Conservation (phyloP, 2,888 invertebrate species). For the Zhengitettix transpicula region DNA sequence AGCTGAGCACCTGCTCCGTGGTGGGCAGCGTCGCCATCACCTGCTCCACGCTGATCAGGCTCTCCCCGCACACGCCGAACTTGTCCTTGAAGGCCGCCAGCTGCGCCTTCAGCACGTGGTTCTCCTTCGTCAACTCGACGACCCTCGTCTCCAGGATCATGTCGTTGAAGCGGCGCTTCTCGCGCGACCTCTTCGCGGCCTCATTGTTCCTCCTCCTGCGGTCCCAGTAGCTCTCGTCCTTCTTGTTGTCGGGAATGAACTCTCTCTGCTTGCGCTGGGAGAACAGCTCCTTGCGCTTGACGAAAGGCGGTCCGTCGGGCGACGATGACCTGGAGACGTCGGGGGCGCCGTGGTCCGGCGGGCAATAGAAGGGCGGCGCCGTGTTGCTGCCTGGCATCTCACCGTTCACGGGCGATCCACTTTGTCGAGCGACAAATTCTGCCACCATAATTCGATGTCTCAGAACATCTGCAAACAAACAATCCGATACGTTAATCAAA, state of each 20-base stretch:
- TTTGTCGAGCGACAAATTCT: constrained; percentile 63
- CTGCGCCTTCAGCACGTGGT: constrained; percentile 84
- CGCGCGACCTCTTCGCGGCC: constrained; percentile 90
- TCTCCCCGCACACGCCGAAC: constrained; percentile 77
- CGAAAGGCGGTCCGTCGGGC: constrained; percentile 19
- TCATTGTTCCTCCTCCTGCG: constrained; percentile 90
- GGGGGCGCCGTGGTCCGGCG: constrained; percentile 24
- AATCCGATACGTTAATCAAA: not conserved
- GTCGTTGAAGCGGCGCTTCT: constrained; percentile 89
- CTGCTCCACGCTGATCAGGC: constrained; percentile 73
- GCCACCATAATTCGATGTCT: constrained; percentile 69
- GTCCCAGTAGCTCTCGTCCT: constrained; percentile 96
- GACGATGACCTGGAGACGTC: constrained; percentile 16
- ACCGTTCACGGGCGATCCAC: constrained; percentile 51
- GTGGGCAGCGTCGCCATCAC: constrained; percentile 72
- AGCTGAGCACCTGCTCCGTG: constrained; percentile 68
- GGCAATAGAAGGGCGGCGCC: not conserved
- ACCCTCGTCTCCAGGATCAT: constrained; percentile 91
- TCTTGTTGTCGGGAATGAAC: constrained; percentile 91
- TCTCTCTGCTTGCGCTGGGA: constrained; percentile 86
- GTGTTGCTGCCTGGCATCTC: constrained; percentile 23
- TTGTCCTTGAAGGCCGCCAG: constrained; percentile 84
- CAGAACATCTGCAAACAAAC: constrained; percentile 20
- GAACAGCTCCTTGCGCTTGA: constrained; percentile 55
- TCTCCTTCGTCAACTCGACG: constrained; percentile 86